These are phyloP conservation scores for Carassius auratus DNA, from an alignment of 2,113 vertebrate species.

Conservation along the genomic window DNA sequence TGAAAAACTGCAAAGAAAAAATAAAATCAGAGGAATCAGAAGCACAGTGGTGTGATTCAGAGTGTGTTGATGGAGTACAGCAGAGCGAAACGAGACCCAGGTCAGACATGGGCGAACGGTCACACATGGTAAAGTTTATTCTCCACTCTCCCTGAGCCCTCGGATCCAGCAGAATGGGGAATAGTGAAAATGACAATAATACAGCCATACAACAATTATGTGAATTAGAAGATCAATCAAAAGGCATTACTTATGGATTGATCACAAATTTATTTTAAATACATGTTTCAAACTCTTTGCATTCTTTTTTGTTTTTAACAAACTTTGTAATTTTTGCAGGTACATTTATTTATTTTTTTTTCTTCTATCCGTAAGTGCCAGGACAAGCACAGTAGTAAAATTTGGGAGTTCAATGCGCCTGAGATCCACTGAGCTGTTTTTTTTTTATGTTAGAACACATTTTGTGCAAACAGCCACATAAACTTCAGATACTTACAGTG, in stretches of 20 bases:
- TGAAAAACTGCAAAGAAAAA: not conserved
- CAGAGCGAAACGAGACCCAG: not conserved
- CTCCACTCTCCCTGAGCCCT: not conserved
- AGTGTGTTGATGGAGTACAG: not conserved
- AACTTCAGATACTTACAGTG: constrained; percentile 79
- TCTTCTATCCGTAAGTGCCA: not conserved
- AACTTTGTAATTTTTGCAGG: not conserved
- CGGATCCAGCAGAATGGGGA: not conserved
- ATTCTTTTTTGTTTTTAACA: not conserved
- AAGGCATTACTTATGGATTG: not conserved
- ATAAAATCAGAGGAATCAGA: not conserved
- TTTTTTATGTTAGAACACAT: not conserved
- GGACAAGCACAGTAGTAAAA: not conserved
- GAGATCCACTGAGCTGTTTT: not conserved
- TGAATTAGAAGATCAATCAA: not conserved
- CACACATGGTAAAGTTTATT: not conserved
- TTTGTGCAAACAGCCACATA: not conserved
- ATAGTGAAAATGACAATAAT: not conserved
- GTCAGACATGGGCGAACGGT: not conserved
- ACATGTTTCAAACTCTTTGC: not conserved
- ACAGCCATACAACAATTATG: not conserved
- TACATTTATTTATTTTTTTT: no score
- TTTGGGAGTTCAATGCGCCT: not conserved
- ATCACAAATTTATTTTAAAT: not conserved
- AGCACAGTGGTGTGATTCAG: not conserved